These are phyloP conservation scores for Pseudochirops cupreus DNA, from an alignment of 2,797 vertebrate genomes.

Conservation along the genomic window DNA sequence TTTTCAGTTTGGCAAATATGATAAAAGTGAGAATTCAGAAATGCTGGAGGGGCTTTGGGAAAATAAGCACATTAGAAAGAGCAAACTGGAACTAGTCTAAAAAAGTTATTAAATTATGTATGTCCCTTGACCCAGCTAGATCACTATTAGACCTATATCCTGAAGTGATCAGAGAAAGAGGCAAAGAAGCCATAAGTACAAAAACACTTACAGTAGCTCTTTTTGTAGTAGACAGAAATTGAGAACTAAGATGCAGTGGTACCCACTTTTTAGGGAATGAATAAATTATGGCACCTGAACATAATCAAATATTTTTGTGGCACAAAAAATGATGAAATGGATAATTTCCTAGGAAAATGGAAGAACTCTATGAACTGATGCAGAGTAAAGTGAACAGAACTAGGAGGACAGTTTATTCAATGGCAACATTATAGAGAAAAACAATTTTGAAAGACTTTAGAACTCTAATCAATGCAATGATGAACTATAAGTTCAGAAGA, in stretches of 20 bases:
- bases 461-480: not conserved
- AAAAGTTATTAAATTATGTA: not conserved
- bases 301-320: not conserved
- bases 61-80: not conserved
- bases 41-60: not conserved
- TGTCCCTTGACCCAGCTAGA: not conserved
- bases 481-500: not conserved
- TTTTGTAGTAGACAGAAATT: not conserved
- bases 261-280: not conserved
- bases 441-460: not conserved
- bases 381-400: not conserved
- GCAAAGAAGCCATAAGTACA: not conserved
- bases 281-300: not conserved
- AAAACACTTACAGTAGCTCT: not conserved
- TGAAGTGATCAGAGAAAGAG: not conserved
- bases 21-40: not conserved
- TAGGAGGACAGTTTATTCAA: not conserved
- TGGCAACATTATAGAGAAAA: not conserved
- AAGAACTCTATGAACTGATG: not conserved
- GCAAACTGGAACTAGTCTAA: not conserved
- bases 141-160: not conserved
- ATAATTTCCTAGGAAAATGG: not conserved
- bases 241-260: not conserved
- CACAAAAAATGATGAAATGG: not conserved
- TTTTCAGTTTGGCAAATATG: not conserved